phyloP scores from a whole-genome alignment of 2,888 invertebrate species.

The Gibbula magus region DNA sequence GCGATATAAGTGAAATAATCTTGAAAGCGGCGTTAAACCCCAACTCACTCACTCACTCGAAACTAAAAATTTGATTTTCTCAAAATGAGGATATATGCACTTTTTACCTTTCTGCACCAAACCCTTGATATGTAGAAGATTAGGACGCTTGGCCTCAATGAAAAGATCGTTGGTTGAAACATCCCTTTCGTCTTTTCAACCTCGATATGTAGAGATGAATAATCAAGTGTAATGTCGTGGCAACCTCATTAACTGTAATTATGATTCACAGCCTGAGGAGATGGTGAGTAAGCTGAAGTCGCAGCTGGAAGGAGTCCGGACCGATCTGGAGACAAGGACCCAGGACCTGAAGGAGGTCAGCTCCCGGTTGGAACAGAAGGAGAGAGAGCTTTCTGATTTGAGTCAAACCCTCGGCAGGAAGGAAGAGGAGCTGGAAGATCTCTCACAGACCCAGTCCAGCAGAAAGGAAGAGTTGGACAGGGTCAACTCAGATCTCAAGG shows the following conservation, averaged over 20 bases:
- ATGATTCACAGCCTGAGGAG: neutral
- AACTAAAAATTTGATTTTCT: too few species aligned
- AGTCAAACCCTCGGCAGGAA: neutral
- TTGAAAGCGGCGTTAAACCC: too few species aligned
- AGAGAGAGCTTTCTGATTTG: constrained; percentile 5
- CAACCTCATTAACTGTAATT: neutral
- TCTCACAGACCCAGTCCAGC: neutral
- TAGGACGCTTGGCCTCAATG: too few species aligned
- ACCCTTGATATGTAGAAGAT: too few species aligned
- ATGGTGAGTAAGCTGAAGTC: neutral
- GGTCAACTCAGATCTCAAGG: neutral
- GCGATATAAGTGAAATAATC: too few species aligned
- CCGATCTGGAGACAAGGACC: neutral
- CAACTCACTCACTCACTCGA: too few species aligned
- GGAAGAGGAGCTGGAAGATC: neutral
- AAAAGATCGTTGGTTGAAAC: too few species aligned
- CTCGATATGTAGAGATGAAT: too few species aligned
- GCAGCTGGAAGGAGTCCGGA: neutral
- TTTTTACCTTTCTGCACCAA: too few species aligned
- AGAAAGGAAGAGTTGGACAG: neutral
- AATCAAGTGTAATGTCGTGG: too few species aligned
- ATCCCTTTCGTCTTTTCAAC: too few species aligned
- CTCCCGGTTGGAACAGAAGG: neutral
- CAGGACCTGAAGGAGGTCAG: neutral
- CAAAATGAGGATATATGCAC: too few species aligned